Evolutionary conservation across 2,113 vertebrate species (phyloP).

Genomic region (Colistium nudipinnis): DNA sequence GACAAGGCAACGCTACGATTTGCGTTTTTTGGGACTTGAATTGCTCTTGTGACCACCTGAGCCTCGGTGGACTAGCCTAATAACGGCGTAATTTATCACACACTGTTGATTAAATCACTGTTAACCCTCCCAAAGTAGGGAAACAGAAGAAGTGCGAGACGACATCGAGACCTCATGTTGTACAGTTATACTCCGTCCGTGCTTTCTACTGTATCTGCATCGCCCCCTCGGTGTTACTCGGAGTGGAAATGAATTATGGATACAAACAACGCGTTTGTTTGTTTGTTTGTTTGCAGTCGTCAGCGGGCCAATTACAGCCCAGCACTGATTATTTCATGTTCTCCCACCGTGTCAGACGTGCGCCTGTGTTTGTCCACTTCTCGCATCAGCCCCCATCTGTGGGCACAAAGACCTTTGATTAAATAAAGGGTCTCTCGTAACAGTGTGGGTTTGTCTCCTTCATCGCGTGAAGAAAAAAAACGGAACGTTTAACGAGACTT

Average conservation of each 20-base stretch:
- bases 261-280: conserved; percentile 5
- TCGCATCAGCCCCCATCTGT: conserved; percentile 22
- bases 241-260: conserved; percentile 6
- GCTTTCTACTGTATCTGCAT: conserved; percentile 71
- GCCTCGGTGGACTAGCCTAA: conserved; percentile 26
- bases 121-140: conserved; percentile 36
- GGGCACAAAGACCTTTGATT: conserved; percentile 30
- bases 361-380: conserved; percentile 18
- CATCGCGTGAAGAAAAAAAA: conserved; percentile 11
- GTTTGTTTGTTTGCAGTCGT: not conserved
- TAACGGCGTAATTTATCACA: conserved; percentile 54
- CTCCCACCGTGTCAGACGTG: conserved; percentile 15
- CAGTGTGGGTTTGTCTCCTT: not conserved
- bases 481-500: not conserved
- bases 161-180: conserved; percentile 34
- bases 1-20: conserved; percentile 27
- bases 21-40: conserved; percentile 27
- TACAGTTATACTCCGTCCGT: conserved; percentile 55
- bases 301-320: conserved; percentile 16
- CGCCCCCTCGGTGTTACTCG: conserved; percentile 13
- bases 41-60: conserved; percentile 50
- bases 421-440: conserved; percentile 32
- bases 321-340: conserved; percentile 27
- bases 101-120: conserved; percentile 43
- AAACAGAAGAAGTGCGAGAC: conserved; percentile 2